Conservation (phyloP, 2,113 vertebrate genomes). For the Mustela lutreola region DNA sequence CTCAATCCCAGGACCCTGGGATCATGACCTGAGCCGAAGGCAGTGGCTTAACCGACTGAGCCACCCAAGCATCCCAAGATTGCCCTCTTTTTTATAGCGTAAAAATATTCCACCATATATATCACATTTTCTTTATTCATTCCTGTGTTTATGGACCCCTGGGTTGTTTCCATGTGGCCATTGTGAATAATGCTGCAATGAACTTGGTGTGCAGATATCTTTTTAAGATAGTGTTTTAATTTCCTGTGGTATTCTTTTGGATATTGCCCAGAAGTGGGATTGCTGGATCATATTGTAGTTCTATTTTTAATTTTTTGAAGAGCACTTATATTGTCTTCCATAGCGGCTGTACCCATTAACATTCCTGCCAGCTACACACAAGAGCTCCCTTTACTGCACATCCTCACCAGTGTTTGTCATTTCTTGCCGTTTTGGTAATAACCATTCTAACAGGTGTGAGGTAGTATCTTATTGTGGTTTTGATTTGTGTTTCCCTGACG, state of each 20-base stretch:
- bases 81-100: too few species aligned
- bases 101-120: too few species aligned
- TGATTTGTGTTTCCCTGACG: background rate
- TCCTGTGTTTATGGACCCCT: too few species aligned
- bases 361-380: background rate
- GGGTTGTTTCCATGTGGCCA: too few species aligned
- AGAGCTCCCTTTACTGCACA: background rate
- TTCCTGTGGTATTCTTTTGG: background rate
- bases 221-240: background rate
- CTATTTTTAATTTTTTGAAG: constrained; percentile 19
- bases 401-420: background rate
- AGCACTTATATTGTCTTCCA: background rate
- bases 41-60: too few species aligned
- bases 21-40: too few species aligned
- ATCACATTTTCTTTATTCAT: too few species aligned
- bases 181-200: too few species aligned
- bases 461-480: background rate
- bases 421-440: background rate
- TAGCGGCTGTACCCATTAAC: background rate
- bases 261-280: background rate
- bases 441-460: background rate
- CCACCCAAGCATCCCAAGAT: too few species aligned
- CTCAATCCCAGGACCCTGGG: too few species aligned
- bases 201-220: too few species aligned
- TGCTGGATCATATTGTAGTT: background rate